Conservation (phyloP, 2,113 vertebrate genomes). For the Ginglymostoma cirratum region DNA sequence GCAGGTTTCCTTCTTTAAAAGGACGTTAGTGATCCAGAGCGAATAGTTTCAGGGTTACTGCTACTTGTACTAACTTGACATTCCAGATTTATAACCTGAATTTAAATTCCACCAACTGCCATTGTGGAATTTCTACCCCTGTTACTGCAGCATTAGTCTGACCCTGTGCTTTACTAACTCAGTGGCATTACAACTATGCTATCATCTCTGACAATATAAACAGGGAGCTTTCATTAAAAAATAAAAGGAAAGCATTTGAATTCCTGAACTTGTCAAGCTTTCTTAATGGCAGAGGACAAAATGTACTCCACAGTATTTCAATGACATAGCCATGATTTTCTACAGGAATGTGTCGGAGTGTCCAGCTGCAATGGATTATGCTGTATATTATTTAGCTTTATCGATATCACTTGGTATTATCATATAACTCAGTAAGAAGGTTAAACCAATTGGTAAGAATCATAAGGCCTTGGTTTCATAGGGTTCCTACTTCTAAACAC, state of each 20-base stretch:
- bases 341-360: not conserved
- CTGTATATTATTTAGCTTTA: not conserved
- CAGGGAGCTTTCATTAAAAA: not conserved
- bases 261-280: not conserved
- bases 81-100: no score
- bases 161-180: no score
- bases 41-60: no score
- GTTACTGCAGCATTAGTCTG: no score
- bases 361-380: not conserved
- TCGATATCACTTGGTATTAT: not conserved
- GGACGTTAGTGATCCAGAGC: no score
- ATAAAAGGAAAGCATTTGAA: not conserved
- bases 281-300: not conserved
- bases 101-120: no score
- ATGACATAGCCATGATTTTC: not conserved
- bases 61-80: no score
- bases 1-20: no score
- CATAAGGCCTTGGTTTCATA: not conserved
- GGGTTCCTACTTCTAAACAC: not conserved
- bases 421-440: not conserved
- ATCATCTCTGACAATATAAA: not conserved
- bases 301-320: not conserved
- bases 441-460: not conserved
- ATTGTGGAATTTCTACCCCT: no score
- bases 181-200: no score